A percentile compares a stretch with the other conserved stretches of the same genome.
These are phyloP conservation scores for Kradibia gibbosae DNA, from an alignment of 1,140 invertebrate species.

Conservation along the genomic window DNA sequence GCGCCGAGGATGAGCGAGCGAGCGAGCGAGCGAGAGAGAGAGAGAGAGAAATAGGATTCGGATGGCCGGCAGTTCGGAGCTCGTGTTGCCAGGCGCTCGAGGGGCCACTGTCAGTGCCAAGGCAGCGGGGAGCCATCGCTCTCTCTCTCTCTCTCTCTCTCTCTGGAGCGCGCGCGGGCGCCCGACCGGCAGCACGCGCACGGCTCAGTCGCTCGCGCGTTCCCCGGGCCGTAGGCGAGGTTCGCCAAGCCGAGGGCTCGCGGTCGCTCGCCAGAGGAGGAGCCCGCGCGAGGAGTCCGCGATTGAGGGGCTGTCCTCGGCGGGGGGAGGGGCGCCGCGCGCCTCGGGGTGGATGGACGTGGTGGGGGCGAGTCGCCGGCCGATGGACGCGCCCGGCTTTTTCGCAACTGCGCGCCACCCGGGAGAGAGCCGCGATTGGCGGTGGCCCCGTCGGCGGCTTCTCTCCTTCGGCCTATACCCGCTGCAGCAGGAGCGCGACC, in stretches of 20 bases:
- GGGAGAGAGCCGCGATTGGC: constrained; percentile 5
- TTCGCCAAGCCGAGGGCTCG: constrained; percentile 2
- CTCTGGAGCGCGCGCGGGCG: not conserved
- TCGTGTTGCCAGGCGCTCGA: constrained; percentile 64
- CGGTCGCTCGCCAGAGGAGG: not conserved
- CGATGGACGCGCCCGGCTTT: constrained; percentile 54
- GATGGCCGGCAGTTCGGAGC: constrained; percentile 47
- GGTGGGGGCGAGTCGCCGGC: constrained; percentile 30
- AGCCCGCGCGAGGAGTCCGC: not conserved
- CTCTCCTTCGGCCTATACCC: not conserved
- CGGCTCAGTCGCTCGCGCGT: not conserved
- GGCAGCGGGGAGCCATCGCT: constrained; percentile 52
- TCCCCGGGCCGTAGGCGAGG: constrained; percentile 7
- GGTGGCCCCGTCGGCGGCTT: not conserved
- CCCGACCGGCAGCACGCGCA: not conserved
- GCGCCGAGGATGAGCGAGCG: constrained; percentile 11
- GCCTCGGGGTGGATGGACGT: constrained; percentile 34
- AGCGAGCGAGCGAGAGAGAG: constrained; percentile 17
- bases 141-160: constrained; percentile 9
- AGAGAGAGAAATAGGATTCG: not conserved
- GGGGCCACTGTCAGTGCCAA: constrained; percentile 64
- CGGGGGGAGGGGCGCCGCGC: not conserved
- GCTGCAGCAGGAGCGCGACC: not conserved
- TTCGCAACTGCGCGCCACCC: constrained; percentile 38
- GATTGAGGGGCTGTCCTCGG: not conserved